Evolutionary conservation across 2,797 vertebrate species (phyloP).

Genomic region (Cossypha niveicapilla): DNA sequence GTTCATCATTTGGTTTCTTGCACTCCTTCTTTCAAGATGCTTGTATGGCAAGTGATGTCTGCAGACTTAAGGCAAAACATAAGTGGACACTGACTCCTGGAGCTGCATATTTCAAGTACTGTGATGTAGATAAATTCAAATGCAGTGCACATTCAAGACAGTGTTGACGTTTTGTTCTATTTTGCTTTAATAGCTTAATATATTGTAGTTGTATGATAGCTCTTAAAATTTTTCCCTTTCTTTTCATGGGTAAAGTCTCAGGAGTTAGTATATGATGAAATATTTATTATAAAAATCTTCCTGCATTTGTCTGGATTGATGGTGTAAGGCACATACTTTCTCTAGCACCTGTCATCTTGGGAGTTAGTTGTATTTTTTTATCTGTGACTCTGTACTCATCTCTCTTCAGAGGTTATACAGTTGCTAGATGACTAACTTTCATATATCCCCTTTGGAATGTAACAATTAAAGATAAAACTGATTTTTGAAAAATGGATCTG

Average conservation of each 20-base stretch:
- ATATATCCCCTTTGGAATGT: constrained; percentile 69
- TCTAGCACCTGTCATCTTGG: constrained; percentile 48
- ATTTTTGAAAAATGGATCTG: constrained; percentile 63
- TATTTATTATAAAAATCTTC: constrained; percentile 59
- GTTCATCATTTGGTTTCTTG: constrained; percentile 58
- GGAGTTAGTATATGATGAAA: constrained; percentile 60
- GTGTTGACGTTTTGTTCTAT: constrained; percentile 47
- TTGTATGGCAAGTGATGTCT: constrained; percentile 41
- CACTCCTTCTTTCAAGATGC: constrained; percentile 35
- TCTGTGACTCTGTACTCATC: constrained; percentile 44
- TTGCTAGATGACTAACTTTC: constrained; percentile 66
- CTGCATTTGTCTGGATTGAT: constrained; percentile 53
- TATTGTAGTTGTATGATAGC: constrained; percentile 57
- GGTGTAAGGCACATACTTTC: constrained; percentile 52
- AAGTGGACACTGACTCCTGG: constrained; percentile 51
- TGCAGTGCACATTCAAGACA: constrained; percentile 58
- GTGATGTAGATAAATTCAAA: constrained; percentile 66
- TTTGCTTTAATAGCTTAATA: constrained; percentile 66
- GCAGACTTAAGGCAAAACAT: background rate
- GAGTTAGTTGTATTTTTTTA: constrained; percentile 62
- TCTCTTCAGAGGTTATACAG: constrained; percentile 49
- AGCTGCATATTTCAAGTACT: constrained; percentile 58
- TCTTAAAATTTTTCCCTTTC: constrained; percentile 27
- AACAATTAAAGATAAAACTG: constrained; percentile 71
- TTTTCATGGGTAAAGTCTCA: constrained; percentile 65